Evolutionary conservation across 2,888 invertebrate genomes (phyloP).

Genomic region (Hirudinaria manillensis): DNA sequence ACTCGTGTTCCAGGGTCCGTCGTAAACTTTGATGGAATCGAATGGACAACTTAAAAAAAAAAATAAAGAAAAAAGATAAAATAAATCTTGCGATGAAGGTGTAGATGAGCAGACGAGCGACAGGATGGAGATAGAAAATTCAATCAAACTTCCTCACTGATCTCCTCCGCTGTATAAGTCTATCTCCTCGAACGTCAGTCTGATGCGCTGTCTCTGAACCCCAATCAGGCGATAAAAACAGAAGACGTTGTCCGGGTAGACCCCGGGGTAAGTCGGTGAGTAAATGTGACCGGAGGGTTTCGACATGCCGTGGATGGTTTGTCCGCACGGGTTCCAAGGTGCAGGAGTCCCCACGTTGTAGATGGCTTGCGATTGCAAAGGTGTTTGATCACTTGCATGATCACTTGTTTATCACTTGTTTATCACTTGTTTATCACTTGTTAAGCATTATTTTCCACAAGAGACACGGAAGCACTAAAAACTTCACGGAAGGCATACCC

Average conservation of each 20-base stretch:
- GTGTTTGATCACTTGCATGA: background rate
- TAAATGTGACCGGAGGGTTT: constrained; percentile 67
- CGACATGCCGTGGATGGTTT: constrained; percentile 36
- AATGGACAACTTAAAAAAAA: constrained; percentile 79
- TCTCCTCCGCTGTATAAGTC: constrained; percentile 41
- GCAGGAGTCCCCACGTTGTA: constrained; percentile 38
- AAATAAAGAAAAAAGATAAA: background rate
- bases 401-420: background rate
- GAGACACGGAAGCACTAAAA: background rate
- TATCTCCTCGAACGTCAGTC: constrained; percentile 39
- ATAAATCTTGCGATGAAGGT: too few species aligned
- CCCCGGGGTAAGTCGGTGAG: constrained; percentile 96
- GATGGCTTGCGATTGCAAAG: constrained; percentile 30
- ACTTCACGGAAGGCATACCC: background rate
- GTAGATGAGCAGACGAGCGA: background rate
- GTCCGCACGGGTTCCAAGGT: constrained; percentile 35
- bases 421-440: background rate
- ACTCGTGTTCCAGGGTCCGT: constrained; percentile 80
- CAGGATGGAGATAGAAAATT: constrained; percentile 6
- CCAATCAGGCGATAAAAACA: constrained; percentile 81
- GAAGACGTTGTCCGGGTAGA: constrained; percentile 90
- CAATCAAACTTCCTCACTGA: constrained; percentile 38
- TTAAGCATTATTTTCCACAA: too few species aligned
- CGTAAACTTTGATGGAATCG: constrained; percentile 93
- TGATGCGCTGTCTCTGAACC: constrained; percentile 60